A percentile compares a stretch with the other conserved stretches of the same genome.
These are phyloP conservation scores for Aphidoletes aphidimyza DNA, from an alignment of 2,888 invertebrate species.

Conservation along the genomic window DNA sequence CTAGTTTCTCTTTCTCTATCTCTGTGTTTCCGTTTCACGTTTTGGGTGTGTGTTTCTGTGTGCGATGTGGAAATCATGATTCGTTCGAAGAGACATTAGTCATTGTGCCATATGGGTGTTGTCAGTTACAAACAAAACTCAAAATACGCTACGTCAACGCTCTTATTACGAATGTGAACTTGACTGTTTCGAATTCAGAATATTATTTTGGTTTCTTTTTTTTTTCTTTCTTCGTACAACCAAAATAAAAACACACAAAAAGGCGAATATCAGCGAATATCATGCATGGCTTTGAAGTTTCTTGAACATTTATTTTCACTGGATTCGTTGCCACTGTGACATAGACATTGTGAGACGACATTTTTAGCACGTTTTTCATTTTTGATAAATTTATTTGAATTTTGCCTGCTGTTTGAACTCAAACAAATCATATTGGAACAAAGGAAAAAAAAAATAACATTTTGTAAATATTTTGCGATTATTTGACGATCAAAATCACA, in stretches of 20 bases:
- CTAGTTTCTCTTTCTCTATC: not conserved
- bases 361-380: no score
- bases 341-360: no score
- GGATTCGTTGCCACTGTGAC: no score
- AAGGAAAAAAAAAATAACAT: no score
- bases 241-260: no score
- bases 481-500: not conserved
- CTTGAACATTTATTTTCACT: no score
- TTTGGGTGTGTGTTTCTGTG: not conserved
- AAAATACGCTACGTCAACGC: not conserved
- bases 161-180: not conserved
- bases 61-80: not conserved
- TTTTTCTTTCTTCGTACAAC: no score
- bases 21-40: not conserved
- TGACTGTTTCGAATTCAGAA: not conserved
- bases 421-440: no score
- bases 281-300: no score
- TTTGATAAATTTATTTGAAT: no score
- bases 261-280: no score
- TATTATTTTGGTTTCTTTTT: not conserved
- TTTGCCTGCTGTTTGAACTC: no score
- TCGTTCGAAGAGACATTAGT: not conserved
- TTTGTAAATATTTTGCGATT: not conserved
- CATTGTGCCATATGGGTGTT: slow-evolving; percentile 14
- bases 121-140: not conserved